Base-by-base conservation (phyloP, 2,888 invertebrate species). In the Drosophila buzzatii region DNA sequence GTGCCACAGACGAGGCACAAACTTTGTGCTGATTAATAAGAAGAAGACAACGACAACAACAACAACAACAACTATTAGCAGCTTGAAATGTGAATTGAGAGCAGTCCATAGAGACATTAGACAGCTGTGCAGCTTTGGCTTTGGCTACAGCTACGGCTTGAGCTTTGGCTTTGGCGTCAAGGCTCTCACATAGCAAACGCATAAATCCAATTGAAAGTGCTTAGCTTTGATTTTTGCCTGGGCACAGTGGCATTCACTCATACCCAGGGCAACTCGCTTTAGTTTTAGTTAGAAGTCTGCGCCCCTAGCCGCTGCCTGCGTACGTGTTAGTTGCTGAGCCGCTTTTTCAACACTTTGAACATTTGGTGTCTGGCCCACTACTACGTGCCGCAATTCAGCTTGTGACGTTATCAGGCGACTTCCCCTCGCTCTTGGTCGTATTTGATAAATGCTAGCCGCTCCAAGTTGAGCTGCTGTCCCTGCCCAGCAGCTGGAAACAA, bases 141-240 rank as follows among this genome's bases (percentile, higher is more conserved):
- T 16, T 6, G 27, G 37, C 52, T 7, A 12, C 1, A 61, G 69
- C 33, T 23, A 6, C 1, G 31, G 20, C 42, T 20, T n/a, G 2
- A 60, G 70, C 39, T 27, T 12, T 4, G 12, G 18, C 56, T 12
- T 14, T n/a, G 42, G 63, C 68, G 59, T 31, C 53, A 45, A 41
- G 59, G 58, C 14, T 57, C 86, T 70, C 84, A 87, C 80, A 86
- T 79, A 79, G 82, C 73, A 86, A 90, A 89, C 85, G 89, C 90
- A 90, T 86, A 90, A 87, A 90, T 87, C 90, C 85, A 89, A 87
- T 87, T 90, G 90, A 82, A 90, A 89, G 82, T 84, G 86, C 86
- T 87, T 87, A 89, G 90, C 90, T 87, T 90, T 90, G 86, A 87
- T 87, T 87, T 87, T 90, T 82, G 85, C 69, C 35, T 27, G 47